Evolutionary conservation across 1,140 invertebrate genomes (phyloP).

Genomic region (Chymomyza costata): DNA sequence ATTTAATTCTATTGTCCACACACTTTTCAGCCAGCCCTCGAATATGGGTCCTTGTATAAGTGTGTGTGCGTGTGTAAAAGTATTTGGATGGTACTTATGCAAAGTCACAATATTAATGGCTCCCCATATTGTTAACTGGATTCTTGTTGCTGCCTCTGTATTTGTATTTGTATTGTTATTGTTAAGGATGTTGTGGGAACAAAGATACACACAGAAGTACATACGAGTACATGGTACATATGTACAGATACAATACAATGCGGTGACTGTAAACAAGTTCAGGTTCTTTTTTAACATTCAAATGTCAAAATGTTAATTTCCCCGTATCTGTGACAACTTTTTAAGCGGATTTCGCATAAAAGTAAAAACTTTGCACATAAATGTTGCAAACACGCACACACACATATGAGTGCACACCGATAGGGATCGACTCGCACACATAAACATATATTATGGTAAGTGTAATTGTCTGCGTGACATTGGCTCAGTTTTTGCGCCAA

Average conservation of each 20-base stretch:
- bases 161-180: no score
- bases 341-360: slow-evolving; percentile 49
- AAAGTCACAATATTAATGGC: slow-evolving; percentile 15
- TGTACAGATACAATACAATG: no score
- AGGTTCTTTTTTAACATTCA: slow-evolving; percentile 25
- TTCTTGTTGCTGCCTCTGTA: slow-evolving; percentile 9
- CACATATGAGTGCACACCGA: slow-evolving; percentile 2
- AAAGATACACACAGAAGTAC: no score
- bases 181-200: no score
- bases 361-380: slow-evolving; percentile 53
- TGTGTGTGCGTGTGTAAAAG: no score
- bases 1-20: no score
- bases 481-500: no score
- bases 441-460: slow-evolving; percentile 45
- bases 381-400: slow-evolving; percentile 22
- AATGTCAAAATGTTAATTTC: slow-evolving; percentile 46
- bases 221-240: no score
- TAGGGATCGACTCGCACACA: slow-evolving; percentile 20
- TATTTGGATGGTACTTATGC: not conserved
- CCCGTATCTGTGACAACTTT: slow-evolving; percentile 42
- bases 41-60: no score
- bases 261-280: no score
- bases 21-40: no score
- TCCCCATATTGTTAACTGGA: slow-evolving; percentile 6
- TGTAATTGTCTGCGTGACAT: slow-evolving; percentile 44